Conservation (phyloP, 2,113 vertebrate species). For the Tragulus kanchil region DNA sequence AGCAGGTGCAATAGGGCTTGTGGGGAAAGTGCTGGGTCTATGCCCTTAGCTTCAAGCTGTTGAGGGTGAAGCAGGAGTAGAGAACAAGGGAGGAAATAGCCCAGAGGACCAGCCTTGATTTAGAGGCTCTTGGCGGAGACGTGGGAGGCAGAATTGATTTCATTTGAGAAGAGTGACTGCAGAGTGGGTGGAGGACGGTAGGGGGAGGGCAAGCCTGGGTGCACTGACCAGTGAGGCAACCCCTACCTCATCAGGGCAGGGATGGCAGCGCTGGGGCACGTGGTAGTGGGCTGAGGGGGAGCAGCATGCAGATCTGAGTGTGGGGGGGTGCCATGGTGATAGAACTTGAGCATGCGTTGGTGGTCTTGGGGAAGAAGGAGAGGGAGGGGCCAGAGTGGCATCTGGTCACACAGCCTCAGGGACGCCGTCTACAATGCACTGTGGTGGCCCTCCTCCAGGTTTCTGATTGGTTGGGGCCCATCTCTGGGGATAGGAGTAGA, state of each 20-base stretch:
- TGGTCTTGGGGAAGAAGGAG: not conserved
- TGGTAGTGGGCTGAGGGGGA: not conserved
- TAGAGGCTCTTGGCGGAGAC: not conserved
- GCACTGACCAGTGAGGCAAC: not conserved
- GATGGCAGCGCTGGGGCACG: not conserved
- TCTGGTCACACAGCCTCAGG: not conserved
- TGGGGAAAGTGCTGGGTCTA: not conserved
- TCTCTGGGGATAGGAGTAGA: not conserved
- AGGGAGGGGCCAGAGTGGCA: not conserved
- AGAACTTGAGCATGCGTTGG: not conserved
- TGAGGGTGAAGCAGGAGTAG: not conserved
- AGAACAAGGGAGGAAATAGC: not conserved
- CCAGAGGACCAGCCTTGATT: not conserved
- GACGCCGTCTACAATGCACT: rapidly evolving
- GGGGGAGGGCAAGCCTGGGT: too few species aligned
- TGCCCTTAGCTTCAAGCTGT: not conserved
- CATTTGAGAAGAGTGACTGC: not conserved
- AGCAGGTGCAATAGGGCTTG: not conserved
- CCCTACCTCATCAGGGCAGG: not conserved
- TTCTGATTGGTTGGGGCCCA: not conserved
- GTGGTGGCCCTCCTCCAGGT: not conserved
- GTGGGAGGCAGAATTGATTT: not conserved
- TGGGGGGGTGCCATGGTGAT: not conserved
- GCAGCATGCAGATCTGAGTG: not conserved
- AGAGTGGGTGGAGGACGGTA: not conserved